Base-by-base conservation (phyloP, 2,888 invertebrate species). In the Idaea biselata region DNA sequence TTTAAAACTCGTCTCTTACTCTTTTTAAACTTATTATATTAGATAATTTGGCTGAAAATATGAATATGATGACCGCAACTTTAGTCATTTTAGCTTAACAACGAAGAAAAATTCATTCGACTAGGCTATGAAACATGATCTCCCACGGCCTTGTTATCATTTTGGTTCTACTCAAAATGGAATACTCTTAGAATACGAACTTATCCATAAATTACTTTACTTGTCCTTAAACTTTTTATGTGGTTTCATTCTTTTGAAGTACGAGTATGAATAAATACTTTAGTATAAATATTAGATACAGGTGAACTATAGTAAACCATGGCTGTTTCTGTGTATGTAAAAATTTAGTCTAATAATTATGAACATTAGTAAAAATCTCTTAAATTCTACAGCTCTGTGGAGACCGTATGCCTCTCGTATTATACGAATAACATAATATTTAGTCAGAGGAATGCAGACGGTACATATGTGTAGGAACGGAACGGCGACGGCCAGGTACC, bases 1-100 rank as follows among this genome's bases (percentile, higher is more conserved):
- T 91, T 91, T 91, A 91, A 90, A 92, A 91, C 87, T 90, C 86
- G 83, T 84, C 87, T 88, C 86, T 86, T 90, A 89, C 91, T 90
- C 88, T 89, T 90, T 88, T 87, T 70, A 86, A 91, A 90, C 88
- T 91, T 91, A 86, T 88, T 88, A 89, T 88, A 91, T 89, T 89
- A 84, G 91, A 90, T 89, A 89, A 91, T 91, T 91, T 82, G 78
- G 78, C 82, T 73, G 80, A 87, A 91, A 91, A 89, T 91, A 89
- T 89, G 89, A 87, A 88, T 89, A 87, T 84, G 88, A 88, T 86
- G 84, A 86, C 78, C 79, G 79, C 81, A 91, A 91, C 87, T 91
- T 91, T 82, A 80, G 88, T 86, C 83, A 88, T 90, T 91, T 89
- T 79, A 81, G 79, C 80, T 71, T 75, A 76, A 66, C 64, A 72